Evolutionary conservation across 2,888 invertebrate species (phyloP), one percentile per base, ranked within the genome.

Genomic region (Strigamia crassipes): DNA sequence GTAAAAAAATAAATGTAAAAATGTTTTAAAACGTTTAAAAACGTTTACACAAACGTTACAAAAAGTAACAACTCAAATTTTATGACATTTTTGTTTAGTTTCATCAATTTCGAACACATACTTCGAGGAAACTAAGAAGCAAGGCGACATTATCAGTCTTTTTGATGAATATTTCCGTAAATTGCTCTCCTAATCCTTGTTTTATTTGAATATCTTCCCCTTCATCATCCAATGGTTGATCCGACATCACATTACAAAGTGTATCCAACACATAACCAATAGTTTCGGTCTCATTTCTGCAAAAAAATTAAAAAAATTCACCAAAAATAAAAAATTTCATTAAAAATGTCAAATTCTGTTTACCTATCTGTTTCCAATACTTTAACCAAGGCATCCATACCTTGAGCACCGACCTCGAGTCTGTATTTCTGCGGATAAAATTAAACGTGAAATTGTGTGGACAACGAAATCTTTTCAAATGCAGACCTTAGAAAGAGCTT

Each of bases 91-190:
- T n/a, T n/a, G n/a, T n/a, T n/a, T n/a, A n/a, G n/a, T n/a, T n/a
- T n/a, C 56, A 3, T 56, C 21, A 21, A 56, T 5, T 56, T 18
- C 3, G 8, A 82, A 41, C 51, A 82, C 78, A 80, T 78, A 81
- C 83, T 56, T 83, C 97, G 78, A 99, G 89, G 83, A 96, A 91
- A 82, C 93, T 92, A 84, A 99, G 89, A 0, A 97, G 90, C 31
- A 95, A 88, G 78, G 93, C 91, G 12, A 97, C 93, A 88, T 95
- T 96, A 85, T 96, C 94, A 23, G 92, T 89, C 85, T 93, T 93
- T 88, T 98, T 98, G 42, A 97, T 94, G 87, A 97, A 97, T 91
- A 98, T 97, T 89, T 98, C 98, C 0, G 98, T 97, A 88, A 98
- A 99, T 86, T 96, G 96, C 86, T 94, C 94, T 0, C 96, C 96